Evolutionary conservation across 2,888 invertebrate genomes (phyloP), one percentile per base, ranked within the genome.

Genomic region (Erebia ligea): DNA sequence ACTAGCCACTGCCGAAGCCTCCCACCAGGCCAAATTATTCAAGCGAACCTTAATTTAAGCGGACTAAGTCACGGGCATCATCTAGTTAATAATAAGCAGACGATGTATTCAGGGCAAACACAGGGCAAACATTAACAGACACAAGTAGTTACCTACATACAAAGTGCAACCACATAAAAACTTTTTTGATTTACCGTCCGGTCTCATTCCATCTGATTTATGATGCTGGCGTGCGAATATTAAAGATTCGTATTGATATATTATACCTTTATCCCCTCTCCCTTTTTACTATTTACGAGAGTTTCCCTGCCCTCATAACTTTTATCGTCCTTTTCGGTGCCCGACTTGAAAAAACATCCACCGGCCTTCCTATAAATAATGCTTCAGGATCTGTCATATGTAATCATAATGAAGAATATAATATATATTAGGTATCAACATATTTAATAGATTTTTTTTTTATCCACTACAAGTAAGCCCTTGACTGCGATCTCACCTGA

Each of bases 241-340:
- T 92, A 93, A 92, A 92, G 91, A 93, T 90, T 92, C 91, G 88
- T 91, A 93, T 92, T 93, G 92, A 92, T 92, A 92, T 92, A 93
- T 93, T 93, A 92, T 92, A 90, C 91, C 90, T 91, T 91, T 91
- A 92, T 93, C 91, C 92, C 86, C 84, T 92, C 87, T 90, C 89
- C 89, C 86, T 85, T 85, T 82, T 85, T 85, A 88, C 89, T 91
- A 92, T 92, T 92, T 92, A 92, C 91, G 91, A 87, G 90, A 87
- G 81, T 86, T 86, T 86, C 85, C 90, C 88, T 81, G 87, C 90
- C 88, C 89, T 90, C 90, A 89, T 92, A 92, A 91, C 91, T 91
- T 92, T 87, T 87, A 87, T 86, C 88, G 89, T 89, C 90, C 86
- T 87, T 91, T 91, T 91, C 90, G 89, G 86, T 84, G 85, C 83